phyloP scores from a whole-genome alignment of 2,797 vertebrate species.

The Acomys russatus region DNA sequence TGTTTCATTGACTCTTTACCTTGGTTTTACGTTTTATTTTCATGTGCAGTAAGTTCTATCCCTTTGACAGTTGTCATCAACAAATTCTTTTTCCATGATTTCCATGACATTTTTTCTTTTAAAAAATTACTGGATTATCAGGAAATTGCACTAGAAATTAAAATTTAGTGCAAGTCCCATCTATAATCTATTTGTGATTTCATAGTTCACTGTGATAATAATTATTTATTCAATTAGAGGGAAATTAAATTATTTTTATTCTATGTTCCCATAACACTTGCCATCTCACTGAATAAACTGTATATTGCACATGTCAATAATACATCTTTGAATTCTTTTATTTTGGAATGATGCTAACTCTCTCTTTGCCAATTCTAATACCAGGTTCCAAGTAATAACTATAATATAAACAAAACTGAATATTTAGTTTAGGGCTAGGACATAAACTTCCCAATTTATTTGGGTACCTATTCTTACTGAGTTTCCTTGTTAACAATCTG shows the following conservation, averaged over 20 bases:
- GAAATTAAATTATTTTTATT: slow-evolving; percentile 66
- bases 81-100: slow-evolving; percentile 63
- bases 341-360: slow-evolving; percentile 82
- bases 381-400: slow-evolving; percentile 82
- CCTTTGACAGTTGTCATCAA: slow-evolving; percentile 35
- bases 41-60: slow-evolving; percentile 37
- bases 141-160: slow-evolving; percentile 65
- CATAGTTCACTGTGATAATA: slow-evolving; percentile 64
- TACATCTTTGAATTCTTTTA: slow-evolving; percentile 71
- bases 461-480: slow-evolving; percentile 76
- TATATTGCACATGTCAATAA: slow-evolving; percentile 68
- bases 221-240: slow-evolving; percentile 48
- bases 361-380: slow-evolving; percentile 79
- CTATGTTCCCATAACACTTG: slow-evolving; percentile 66
- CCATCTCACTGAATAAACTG: slow-evolving; percentile 65
- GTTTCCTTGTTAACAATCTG: slow-evolving; percentile 72
- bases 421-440: slow-evolving; percentile 78
- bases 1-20: slow-evolving; percentile 36
- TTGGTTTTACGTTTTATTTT: slow-evolving; percentile 68
- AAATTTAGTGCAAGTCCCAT: slow-evolving; percentile 55
- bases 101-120: slow-evolving; percentile 61
- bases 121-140: slow-evolving; percentile 49
- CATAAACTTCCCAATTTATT: slow-evolving; percentile 70
- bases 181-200: slow-evolving; percentile 50
- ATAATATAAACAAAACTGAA: slow-evolving; percentile 73